These are phyloP conservation scores for Myotis daubentonii DNA, from an alignment of 2,797 vertebrate genomes.

Conservation along the genomic window DNA sequence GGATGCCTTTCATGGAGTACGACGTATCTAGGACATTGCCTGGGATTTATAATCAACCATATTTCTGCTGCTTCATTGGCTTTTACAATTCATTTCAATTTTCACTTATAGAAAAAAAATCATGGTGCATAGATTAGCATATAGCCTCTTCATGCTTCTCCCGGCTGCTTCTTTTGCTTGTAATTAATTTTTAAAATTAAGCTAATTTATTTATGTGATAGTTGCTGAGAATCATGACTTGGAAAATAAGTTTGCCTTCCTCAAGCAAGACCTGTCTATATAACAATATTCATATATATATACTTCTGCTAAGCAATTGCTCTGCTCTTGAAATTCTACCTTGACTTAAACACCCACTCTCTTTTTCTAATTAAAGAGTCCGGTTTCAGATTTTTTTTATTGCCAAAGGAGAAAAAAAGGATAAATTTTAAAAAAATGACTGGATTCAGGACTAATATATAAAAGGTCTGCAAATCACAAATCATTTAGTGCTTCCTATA, in stretches of 20 bases:
- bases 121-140: slow-evolving; percentile 66
- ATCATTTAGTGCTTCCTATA: slow-evolving; percentile 36
- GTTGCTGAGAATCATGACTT: slow-evolving; percentile 58
- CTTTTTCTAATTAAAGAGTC: slow-evolving; percentile 20
- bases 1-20: slow-evolving; percentile 66
- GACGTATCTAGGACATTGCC: slow-evolving; percentile 67
- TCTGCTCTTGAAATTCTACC: slow-evolving; percentile 5
- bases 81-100: slow-evolving; percentile 78
- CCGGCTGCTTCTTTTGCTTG: slow-evolving; percentile 62
- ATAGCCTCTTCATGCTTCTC: slow-evolving; percentile 44
- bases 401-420: neutral
- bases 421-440: neutral
- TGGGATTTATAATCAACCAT: slow-evolving; percentile 73
- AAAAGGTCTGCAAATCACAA: slow-evolving; percentile 40
- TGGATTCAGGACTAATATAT: neutral
- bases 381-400: slow-evolving; percentile 45
- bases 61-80: slow-evolving; percentile 74
- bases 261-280: slow-evolving; percentile 46
- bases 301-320: slow-evolving; percentile 6
- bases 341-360: slow-evolving; percentile 24
- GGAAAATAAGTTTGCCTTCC: slow-evolving; percentile 66
- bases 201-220: slow-evolving; percentile 70
- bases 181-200: slow-evolving; percentile 72
- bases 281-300: neutral
- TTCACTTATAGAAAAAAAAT: slow-evolving; percentile 57